Base-by-base conservation (phyloP, 23 tunicate species). In the Halocynthia aurantium region DNA sequence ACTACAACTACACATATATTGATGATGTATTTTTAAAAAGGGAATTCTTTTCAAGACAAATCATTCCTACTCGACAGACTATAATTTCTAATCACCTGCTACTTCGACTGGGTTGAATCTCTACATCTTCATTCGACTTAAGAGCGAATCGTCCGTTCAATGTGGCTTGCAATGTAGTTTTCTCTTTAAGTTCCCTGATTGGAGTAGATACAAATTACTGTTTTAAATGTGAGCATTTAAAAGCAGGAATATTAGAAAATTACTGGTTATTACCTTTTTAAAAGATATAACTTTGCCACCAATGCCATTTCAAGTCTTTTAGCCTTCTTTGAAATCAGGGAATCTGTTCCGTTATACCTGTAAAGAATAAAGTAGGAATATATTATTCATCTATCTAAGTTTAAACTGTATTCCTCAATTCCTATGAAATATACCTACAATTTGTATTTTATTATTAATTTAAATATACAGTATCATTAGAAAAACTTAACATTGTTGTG, bases 261-360 rank as follows among this genome's bases (percentile, higher is more conserved):
- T 31, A 31, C 44, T 31, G 44, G n/a, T 67, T 5, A 61, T 82
- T 54, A 82, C 86, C 65, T 81, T 57, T 72, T 77, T n/a, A 87
- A 63, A 9, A 87, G 68, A 22, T 83, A 86, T 20, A 87, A 53
- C 64, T 84, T 79, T 62, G 31, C 82, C 73, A 83, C 95, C 83
- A 88, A 88, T 55, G 71, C 55, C 81, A 80, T 82, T 75, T 88
- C 95, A 67, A 88, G 52, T 7, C 84, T 81, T 63, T 88, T 88
- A 20, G 95, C 95, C 57, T 84, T 88, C 75, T 88, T 88, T 10
- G 95, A 88, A 21, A 88, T 88, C n/a, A 81, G 75, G 70, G 83
- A 84, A 7, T 88, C 88, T 22, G 95, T 88, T 6, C 88, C 68
- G 61, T 88, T 88, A 55, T 88, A 88, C 56, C 89, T 84, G 58